Evolutionary conservation across 2,888 invertebrate genomes (phyloP), one percentile per base, ranked within the genome.

Genomic region (Anagyrus pseudococci): DNA sequence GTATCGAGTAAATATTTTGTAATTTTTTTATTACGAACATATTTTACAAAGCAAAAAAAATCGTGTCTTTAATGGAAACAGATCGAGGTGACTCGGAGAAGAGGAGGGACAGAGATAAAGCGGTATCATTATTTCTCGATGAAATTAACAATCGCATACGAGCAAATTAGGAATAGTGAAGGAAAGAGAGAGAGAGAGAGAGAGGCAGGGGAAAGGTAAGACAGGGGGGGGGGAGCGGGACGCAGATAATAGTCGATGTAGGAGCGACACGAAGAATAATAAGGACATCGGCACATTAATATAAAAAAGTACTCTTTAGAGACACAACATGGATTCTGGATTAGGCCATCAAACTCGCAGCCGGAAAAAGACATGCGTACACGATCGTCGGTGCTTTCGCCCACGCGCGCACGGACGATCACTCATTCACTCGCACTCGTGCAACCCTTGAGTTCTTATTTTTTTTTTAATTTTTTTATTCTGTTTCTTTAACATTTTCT

Each of bases 11-110:
- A 70, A 71, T 73, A 70, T 70, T 69, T 68, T 67, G 52, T 58
- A 65, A 57, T 64, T 64, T 68, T 73, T 75, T 79, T 79, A 79
- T 78, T 79, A 78, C 74, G 76, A 80, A 80, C 77, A 78, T 76
- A 75, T 77, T 77, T 79, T 79, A 79, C 76, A 80, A 79, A 79
- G 79, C 78, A n/a, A n/a, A 78, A 78, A 10, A 37, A 79, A 72
- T 73, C 70, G 75, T 75, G 75, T 72, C 62, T 59, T 60, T n/a
- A 62, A 56, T 54, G 57, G 46, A 59, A 64, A 62, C 26, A 57
- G 49, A 64, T 46, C 7, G 10, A 2, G 2, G 62, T 60, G 58
- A 57, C 13, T 53, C 49, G n/a, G 13, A n/a, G 37, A 57, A 56
- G 25, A 57, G 44, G 37, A 53, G n/a, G 53, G 26, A 25, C 47